These are phyloP conservation scores for Carposina sasakii DNA, from an alignment of 1,140 invertebrate genomes.

Conservation along the genomic window DNA sequence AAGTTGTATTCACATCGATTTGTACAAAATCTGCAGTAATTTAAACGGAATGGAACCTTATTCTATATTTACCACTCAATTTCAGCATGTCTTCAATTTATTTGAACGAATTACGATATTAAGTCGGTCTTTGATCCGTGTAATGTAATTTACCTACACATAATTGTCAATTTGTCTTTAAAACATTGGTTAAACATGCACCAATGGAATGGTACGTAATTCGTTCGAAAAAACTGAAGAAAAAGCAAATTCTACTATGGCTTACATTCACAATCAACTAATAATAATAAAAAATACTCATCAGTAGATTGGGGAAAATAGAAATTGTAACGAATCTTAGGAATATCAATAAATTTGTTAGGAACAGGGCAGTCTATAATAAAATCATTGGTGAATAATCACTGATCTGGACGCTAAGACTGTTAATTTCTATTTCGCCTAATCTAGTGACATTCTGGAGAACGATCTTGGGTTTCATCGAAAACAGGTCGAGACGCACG, in stretches of 20 bases:
- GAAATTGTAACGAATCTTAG: conserved; percentile 42
- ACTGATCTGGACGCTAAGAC: conserved; percentile 59
- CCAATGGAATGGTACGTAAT: conserved; percentile 18
- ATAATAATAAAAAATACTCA: conserved; percentile 7
- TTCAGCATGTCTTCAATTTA: conserved; percentile 37
- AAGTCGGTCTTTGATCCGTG: too few species aligned
- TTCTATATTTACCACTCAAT: conserved; percentile 33
- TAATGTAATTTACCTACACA: too few species aligned
- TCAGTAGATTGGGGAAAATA: conserved; percentile 65
- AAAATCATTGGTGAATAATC: conserved; percentile 68
- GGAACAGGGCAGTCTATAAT: conserved; percentile 65
- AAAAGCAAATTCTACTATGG: not conserved
- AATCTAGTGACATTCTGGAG: conserved; percentile 67
- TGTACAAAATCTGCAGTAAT: conserved; percentile 36
- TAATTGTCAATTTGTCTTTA: too few species aligned
- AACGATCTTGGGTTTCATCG: conserved; percentile 34
- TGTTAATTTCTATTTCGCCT: conserved; percentile 45
- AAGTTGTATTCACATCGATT: conserved; percentile 15
- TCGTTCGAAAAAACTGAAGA: conserved; percentile 42
- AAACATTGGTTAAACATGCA: too few species aligned
- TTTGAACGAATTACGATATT: conserved; percentile 30
- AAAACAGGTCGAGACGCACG: conserved; percentile 52
- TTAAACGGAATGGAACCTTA: conserved; percentile 34
- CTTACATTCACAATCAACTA: too few species aligned
- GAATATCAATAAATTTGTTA: conserved; percentile 61